These are phyloP conservation scores for Parazoanthus darwini DNA, from an alignment of 92 coral and sea anemone species.

Conservation along the genomic window DNA sequence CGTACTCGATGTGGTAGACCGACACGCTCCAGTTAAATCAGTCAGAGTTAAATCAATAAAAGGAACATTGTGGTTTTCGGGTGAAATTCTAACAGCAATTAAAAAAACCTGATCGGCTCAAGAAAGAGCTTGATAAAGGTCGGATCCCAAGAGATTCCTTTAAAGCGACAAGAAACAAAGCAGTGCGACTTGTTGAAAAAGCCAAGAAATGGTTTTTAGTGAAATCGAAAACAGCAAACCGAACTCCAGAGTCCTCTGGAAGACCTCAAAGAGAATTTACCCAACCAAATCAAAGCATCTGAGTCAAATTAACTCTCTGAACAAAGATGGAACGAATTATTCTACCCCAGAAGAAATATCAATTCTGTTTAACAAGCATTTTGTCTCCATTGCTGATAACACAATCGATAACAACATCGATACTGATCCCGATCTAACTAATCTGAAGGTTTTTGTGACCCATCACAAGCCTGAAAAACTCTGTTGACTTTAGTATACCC, in stretches of 20 bases:
- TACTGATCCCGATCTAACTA: conserved; percentile 49
- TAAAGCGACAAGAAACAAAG: conserved; percentile 53
- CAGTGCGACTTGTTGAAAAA: conserved; percentile 51
- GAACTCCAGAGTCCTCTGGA: conserved; percentile 48
- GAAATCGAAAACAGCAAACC: conserved; percentile 53
- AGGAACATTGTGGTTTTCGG: conserved; percentile 53
- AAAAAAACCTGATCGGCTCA: conserved; percentile 44
- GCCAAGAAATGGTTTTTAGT: conserved; percentile 46
- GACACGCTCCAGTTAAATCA: conserved; percentile 43
- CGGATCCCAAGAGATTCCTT: conserved; percentile 41
- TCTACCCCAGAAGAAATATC: conserved; percentile 49
- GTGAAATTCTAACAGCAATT: conserved; percentile 41
- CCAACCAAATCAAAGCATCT: conserved; percentile 45
- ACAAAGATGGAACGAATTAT: conserved; percentile 45
- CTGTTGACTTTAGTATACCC: conserved; percentile 52
- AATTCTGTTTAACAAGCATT: conserved; percentile 48
- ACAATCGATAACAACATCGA: conserved; percentile 38
- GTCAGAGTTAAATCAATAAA: conserved; percentile 40
- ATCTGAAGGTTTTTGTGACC: conserved; percentile 42
- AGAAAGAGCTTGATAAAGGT: conserved; percentile 53
- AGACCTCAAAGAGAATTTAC: conserved; percentile 51
- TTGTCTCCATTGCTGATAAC: conserved; percentile 51
- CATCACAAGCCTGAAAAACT: conserved; percentile 41
- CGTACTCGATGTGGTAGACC: conserved; percentile 14
- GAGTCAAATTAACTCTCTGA: conserved; percentile 41